phyloP scores from a whole-genome alignment of 2,888 invertebrate genomes.

The Phaonia tiefii region DNA sequence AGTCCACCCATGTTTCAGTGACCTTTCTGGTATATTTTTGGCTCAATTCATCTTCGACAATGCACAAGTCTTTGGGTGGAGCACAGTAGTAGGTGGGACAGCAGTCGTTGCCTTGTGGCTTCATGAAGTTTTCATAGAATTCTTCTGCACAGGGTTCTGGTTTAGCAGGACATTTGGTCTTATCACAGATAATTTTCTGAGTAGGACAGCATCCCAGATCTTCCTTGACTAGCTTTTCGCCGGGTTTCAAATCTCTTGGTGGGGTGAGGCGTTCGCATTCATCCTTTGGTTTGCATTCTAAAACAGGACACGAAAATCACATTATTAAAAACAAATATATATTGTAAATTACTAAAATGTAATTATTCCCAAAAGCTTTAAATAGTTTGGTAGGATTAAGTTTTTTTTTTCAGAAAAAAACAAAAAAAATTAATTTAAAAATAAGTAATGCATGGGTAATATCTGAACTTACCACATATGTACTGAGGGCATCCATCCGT shows the following conservation, averaged over 20 bases:
- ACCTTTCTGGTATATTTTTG: constrained; percentile 77
- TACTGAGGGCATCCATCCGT: constrained; percentile 87
- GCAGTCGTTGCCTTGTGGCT: constrained; percentile 81
- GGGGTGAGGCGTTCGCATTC: constrained; percentile 84
- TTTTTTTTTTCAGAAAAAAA: too few species aligned
- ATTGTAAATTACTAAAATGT: too few species aligned
- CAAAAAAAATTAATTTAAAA: too few species aligned
- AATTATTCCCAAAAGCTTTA: too few species aligned
- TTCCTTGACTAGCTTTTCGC: constrained; percentile 83
- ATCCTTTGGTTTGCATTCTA: constrained; percentile 87
- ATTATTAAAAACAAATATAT: too few species aligned
- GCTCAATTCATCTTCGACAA: constrained; percentile 75
- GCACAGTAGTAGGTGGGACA: constrained; percentile 86
- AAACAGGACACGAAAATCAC: background rate
- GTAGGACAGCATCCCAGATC: constrained; percentile 88
- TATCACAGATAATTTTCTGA: constrained; percentile 83
- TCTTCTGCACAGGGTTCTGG: constrained; percentile 80
- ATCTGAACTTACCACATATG: constrained; percentile 87
- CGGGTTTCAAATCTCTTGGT: constrained; percentile 82
- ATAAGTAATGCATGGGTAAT: too few species aligned
- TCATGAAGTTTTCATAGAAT: constrained; percentile 81
- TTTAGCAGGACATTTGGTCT: constrained; percentile 84
- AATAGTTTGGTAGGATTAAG: background rate
- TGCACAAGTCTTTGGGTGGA: constrained; percentile 78
- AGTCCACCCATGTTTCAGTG: constrained; percentile 81